phyloP scores from a whole-genome alignment of 1,140 invertebrate genomes.

The Heliconius himera region DNA sequence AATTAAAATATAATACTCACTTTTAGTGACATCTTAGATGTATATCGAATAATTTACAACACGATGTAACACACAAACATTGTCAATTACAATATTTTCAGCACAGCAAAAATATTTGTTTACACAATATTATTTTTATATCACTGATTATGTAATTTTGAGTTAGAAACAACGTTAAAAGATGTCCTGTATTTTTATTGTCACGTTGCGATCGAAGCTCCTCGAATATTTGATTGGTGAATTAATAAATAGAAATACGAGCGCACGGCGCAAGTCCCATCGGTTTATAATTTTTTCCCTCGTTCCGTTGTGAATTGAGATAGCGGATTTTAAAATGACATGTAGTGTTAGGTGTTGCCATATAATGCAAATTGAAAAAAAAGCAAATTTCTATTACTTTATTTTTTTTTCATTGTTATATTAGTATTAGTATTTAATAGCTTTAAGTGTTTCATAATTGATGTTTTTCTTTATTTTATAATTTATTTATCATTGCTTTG shows the following conservation, averaged over 20 bases:
- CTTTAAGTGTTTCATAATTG: too few relatives aligned
- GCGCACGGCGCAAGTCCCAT: conserved; percentile 26
- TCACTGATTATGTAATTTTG: conserved; percentile 37
- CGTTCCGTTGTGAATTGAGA: conserved; percentile 18
- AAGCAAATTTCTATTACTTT: too few relatives aligned
- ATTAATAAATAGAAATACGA: conserved; percentile 29
- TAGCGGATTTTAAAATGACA: conserved; percentile 19
- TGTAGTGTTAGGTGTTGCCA: conserved; percentile 7
- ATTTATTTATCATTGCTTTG: neutral
- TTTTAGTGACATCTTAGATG: conserved; percentile 61
- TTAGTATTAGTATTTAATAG: neutral
- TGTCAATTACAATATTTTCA: conserved; percentile 44
- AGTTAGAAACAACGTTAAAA: conserved; percentile 24
- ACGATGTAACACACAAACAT: conserved; percentile 48
- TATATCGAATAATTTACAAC: conserved; percentile 46
- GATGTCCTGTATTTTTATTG: conserved; percentile 36
- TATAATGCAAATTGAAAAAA: neutral
- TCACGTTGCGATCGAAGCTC: conserved; percentile 37
- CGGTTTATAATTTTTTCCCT: conserved; percentile 46
- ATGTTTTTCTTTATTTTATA: neutral
- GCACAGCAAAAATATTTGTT: conserved; percentile 44
- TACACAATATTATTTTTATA: conserved; percentile 20
- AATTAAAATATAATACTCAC: conserved; percentile 41
- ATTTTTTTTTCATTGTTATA: neutral
- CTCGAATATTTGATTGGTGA: conserved; percentile 37